Evolutionary conservation across 1,140 invertebrate species (phyloP), one percentile per base, ranked within the genome.

Genomic region (Holotrichia oblita): DNA sequence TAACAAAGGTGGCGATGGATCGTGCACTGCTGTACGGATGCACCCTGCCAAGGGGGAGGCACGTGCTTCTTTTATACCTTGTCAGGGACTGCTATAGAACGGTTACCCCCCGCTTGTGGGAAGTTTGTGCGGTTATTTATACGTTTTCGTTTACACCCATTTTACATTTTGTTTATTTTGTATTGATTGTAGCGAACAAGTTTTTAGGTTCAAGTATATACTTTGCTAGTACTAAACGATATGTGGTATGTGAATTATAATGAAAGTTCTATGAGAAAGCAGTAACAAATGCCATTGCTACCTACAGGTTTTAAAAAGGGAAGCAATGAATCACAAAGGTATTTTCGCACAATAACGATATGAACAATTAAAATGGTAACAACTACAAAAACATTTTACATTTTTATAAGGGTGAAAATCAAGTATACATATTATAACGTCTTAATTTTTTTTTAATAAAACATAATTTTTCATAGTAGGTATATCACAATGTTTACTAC

Each of bases 101-200:
- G 73, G 73, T 74, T 74, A 74, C 73, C 73, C 73, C 73, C 73
- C 73, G 73, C 73, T 74, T 74, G 73, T 74, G 73, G 73, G 73
- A 74, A 74, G 73, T 74, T 74, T 40, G 73, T 74, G 73, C 17
- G 73, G 73, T 74, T 74, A 74, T 74, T 74, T 74, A 74, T 74
- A 74, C 41, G 73, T 74, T 41, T 74, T 74, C 41, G 14, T 41
- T 74, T 74, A 34, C 27, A 34, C 27, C 27, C 27, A 9, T 27
- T 73, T 74, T 44, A 14, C 40, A 74, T 41, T 73, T 9, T n/a
- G 34, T 74, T 74, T 74, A 69, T 34, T 17, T n/a, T 42, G 73
- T n/a, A 41, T 41, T 10, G 61, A 69, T 0, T 22, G 22, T 69
- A 55, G 48, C 48, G 22, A 69, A 69, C 8, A 14, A 27, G 61